phyloP scores from a whole-genome alignment of 2,797 vertebrate species.

The Fundulus diaphanus region DNA sequence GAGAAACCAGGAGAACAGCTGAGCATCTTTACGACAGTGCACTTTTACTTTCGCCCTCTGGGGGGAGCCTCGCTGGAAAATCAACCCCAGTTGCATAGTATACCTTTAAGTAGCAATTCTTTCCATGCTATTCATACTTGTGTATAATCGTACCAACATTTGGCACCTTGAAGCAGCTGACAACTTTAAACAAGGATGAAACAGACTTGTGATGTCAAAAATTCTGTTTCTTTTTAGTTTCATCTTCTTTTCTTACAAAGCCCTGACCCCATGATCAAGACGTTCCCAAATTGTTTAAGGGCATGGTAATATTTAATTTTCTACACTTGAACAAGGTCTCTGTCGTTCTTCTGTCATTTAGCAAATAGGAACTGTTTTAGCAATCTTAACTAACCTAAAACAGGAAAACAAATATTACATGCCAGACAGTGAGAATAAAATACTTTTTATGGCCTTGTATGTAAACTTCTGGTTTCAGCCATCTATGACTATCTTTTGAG shows the following conservation, averaged over 20 bases:
- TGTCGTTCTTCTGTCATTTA: neutral
- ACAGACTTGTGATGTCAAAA: neutral
- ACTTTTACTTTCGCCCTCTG: too few species aligned
- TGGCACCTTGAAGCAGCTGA: neutral
- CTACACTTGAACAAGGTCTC: neutral
- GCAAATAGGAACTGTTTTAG: neutral
- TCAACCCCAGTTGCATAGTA: too few species aligned
- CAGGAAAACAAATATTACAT: neutral
- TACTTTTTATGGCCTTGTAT: neutral
- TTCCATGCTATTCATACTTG: too few species aligned
- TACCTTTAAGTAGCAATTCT: too few species aligned
- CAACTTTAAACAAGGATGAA: neutral
- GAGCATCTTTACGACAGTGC: too few species aligned
- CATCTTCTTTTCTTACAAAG: neutral
- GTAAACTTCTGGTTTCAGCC: neutral
- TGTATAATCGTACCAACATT: too few species aligned
- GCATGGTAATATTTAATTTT: neutral
- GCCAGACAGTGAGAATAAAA: neutral
- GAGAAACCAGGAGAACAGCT: too few species aligned
- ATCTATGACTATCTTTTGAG: neutral
- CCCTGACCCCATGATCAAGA: neutral
- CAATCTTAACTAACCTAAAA: neutral
- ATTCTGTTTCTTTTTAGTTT: neutral
- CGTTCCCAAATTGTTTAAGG: neutral
- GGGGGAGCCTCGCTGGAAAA: too few species aligned